Base-by-base conservation (phyloP, 2,113 vertebrate genomes). In the Percopsis transmontana region DNA sequence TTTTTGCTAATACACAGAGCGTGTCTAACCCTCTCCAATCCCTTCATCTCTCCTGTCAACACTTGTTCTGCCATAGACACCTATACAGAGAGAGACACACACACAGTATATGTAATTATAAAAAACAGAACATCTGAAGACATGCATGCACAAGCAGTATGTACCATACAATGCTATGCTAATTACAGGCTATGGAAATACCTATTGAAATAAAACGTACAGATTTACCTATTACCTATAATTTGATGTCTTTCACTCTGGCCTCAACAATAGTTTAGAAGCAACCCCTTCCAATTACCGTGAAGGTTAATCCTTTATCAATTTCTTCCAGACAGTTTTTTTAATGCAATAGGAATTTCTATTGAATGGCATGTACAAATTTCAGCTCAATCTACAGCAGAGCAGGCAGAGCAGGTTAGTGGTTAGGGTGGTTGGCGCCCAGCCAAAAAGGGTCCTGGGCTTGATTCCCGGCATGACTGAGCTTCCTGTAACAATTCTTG, bases 31-130 rank as follows among this genome's bases (percentile, higher is more conserved):
- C 57, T 23, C 13, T 18, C 8, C 55, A 68, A 64, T 54, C 61
- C 54, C 64, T 39, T 33, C 15, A 68, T 66, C 58, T 58, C n/a
- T 59, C 47, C 65, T 79, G 68, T 83, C 78, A 83, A 73, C 73
- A 74, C 74, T 47, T 76, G 2, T 62, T 63, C 27, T 62, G 41
- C 51, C 57, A 65, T 4, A 44, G 23, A 33, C 40, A 38, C 24
- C 45, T 19, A 40, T 27, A 50, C 19, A 47, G 4, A 33, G 42
- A 16, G 41, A 58, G 11, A 66, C 52, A 64, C 20, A 15, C 41
- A 45, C 21, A 81, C 19, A 4, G 4, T 1, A 59, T 44, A 69
- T 21, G 71, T 44, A 79, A 80, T 82, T 82, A 84, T 58, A 40
- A 66, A 62, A 58, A 66, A 77, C 0, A 9, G 57, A 70, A 3